Base-by-base conservation (phyloP, 2,113 vertebrate genomes). In the Monopterus albus region DNA sequence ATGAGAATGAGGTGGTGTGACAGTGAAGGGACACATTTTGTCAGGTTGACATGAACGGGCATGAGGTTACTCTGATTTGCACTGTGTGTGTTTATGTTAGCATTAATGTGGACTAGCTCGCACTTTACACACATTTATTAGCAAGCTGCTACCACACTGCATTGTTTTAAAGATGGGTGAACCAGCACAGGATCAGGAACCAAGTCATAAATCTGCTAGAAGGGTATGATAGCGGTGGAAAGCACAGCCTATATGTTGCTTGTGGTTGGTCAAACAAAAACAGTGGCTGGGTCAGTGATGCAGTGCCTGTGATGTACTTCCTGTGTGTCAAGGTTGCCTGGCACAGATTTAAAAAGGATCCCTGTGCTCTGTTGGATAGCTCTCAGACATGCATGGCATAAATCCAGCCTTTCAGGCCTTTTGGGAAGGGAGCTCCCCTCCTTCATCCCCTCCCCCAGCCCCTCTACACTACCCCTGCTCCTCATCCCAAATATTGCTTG, bases 401-500 rank as follows among this genome's bases (percentile, higher is more conserved):
- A 43, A 66, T 83, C 76, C 83, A 85, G 67, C 69, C 72, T 78
- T 62, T 70, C 20, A 59, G 60, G 52, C 46, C 53, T 56, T 78
- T 87, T 86, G 85, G 64, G 62, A 43, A 36, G 29, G 47, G 69
- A 73, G 53, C 55, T 60, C 76, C 60, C 72, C 53, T 20, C 50
- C 11, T 11, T 23, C 45, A 6, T 53, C 68, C 45, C 52, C 42
- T 63, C 80, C 75, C 47, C 69, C 58, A 49, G 47, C 52, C 47
- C 59, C 61, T 60, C 70, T 51, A 71, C 25, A 0, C 31, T 13
- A 10, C 63, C 47, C 45, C 67, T 6, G 17, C 81, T 81, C 72
- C 75, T 77, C 81, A 75, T 75, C 79, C 85, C 67, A 86, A 89
- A 90, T 86, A 82, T 86, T 79, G 76, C 79, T 63, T 56, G 70